Evolutionary conservation across 2,888 invertebrate genomes (phyloP).

Genomic region (Fragum whitleyi): DNA sequence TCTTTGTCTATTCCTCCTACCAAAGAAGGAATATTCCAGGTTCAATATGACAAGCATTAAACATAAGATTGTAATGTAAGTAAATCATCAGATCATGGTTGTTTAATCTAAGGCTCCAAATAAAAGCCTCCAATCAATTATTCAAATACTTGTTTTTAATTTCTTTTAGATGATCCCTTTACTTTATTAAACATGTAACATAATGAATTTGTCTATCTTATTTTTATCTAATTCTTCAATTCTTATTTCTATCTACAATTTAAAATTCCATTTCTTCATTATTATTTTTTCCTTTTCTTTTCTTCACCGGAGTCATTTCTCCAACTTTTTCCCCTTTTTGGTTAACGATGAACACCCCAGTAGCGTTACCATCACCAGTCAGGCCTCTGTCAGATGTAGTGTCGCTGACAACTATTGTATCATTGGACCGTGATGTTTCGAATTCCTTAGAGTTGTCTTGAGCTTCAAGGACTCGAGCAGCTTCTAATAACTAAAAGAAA

Average conservation of each 20-base stretch:
- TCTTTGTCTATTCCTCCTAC: too few relatives aligned
- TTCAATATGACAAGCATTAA: too few relatives aligned
- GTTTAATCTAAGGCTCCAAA: too few relatives aligned
- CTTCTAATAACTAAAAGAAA: conserved; percentile 14
- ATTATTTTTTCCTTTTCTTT: not conserved
- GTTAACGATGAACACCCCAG: conserved; percentile 5
- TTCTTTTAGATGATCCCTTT: too few relatives aligned
- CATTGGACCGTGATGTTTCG: not conserved
- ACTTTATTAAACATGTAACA: too few relatives aligned
- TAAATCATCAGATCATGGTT: too few relatives aligned
- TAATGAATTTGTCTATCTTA: not conserved
- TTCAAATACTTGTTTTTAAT: too few relatives aligned
- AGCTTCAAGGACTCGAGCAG: conserved; percentile 2
- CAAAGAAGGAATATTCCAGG: too few relatives aligned
- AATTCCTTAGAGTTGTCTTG: not conserved
- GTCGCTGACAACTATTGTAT: not conserved
- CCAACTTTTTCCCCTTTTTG: conserved; percentile 11
- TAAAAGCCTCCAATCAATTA: too few relatives aligned
- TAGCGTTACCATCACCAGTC: not conserved
- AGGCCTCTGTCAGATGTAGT: not conserved
- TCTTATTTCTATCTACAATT: too few relatives aligned
- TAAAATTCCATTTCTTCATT: not conserved
- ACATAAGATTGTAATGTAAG: too few relatives aligned
- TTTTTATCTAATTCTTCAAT: not conserved
- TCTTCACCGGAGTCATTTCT: conserved; percentile 19